Evolutionary conservation across 1,140 invertebrate species (phyloP).

Genomic region (Drosophila chauvacae): DNA sequence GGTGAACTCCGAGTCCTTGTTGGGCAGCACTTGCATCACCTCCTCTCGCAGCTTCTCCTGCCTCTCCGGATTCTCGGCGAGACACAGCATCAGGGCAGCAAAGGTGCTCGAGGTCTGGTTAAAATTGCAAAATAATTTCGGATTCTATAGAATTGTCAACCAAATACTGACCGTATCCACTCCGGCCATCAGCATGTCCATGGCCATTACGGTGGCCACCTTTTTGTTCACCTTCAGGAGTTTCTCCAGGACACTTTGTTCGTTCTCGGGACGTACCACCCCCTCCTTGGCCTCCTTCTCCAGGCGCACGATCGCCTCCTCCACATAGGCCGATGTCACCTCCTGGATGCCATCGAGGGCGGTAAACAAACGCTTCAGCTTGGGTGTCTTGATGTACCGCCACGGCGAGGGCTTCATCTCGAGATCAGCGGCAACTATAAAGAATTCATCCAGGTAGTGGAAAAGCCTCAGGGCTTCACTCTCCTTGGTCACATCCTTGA

Average conservation of each 20-base stretch:
- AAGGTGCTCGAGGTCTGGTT: slow-evolving; percentile 58
- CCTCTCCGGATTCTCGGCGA: slow-evolving; percentile 90
- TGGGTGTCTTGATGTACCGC: slow-evolving; percentile 86
- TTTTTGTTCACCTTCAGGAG: slow-evolving; percentile 84
- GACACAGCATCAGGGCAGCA: slow-evolving; percentile 45
- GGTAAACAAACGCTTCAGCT: slow-evolving; percentile 86
- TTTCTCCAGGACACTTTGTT: slow-evolving; percentile 83
- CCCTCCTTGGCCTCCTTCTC: slow-evolving; percentile 56
- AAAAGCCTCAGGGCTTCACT: slow-evolving; percentile 87
- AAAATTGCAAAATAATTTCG: neutral
- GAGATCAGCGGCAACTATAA: slow-evolving; percentile 86
- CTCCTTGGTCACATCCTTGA: slow-evolving; percentile 81
- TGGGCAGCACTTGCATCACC: slow-evolving; percentile 86
- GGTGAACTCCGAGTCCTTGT: slow-evolving; percentile 85
- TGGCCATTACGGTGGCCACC: slow-evolving; percentile 84
- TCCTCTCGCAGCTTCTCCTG: slow-evolving; percentile 90
- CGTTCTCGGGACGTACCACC: slow-evolving; percentile 47
- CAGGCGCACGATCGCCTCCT: slow-evolving; percentile 68
- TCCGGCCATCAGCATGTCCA: slow-evolving; percentile 83
- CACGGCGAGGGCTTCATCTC: slow-evolving; percentile 88
- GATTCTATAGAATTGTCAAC: too few species aligned
- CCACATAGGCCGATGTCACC: slow-evolving; percentile 51
- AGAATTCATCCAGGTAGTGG: slow-evolving; percentile 87
- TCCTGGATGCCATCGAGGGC: slow-evolving; percentile 74
- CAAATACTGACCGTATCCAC: slow-evolving; percentile 74